phyloP scores from a whole-genome alignment of 2,888 invertebrate species.

The Eulithis testata region DNA sequence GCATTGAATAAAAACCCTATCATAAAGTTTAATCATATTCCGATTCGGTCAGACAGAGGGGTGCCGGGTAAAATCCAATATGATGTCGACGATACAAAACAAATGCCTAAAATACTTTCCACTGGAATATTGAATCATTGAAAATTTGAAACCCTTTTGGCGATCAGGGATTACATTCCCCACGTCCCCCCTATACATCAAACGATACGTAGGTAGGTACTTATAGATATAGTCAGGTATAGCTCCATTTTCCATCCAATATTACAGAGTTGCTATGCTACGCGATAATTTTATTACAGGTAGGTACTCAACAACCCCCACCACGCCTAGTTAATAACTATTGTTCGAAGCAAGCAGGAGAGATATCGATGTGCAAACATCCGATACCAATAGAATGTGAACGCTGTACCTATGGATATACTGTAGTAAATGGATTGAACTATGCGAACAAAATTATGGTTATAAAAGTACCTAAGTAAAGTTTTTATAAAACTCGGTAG shows the following conservation, averaged over 20 bases:
- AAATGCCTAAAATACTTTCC: constrained; percentile 39
- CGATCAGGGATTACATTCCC: constrained; percentile 36
- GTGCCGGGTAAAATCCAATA: constrained; percentile 32
- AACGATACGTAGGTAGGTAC: constrained; percentile 10
- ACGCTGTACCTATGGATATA: not conserved
- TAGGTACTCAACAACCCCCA: constrained; percentile 14
- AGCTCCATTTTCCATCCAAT: constrained; percentile 27
- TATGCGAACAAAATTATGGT: not conserved
- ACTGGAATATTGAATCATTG: constrained; percentile 44
- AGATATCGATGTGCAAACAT: constrained; percentile 27
- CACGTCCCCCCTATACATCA: constrained; percentile 35
- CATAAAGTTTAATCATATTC: not conserved
- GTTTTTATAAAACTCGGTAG: no score
- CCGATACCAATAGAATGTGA: constrained; percentile 17
- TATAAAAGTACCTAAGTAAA: no score
- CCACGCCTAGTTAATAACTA: constrained; percentile 27
- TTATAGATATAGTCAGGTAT: constrained; percentile 21
- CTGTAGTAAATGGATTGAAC: constrained; percentile 1
- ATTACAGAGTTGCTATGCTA: constrained; percentile 31
- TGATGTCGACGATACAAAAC: constrained; percentile 35
- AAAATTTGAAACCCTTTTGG: constrained; percentile 38
- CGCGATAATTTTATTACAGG: constrained; percentile 33
- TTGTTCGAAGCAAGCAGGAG: constrained; percentile 26
- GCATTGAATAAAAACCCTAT: constrained; percentile 4
- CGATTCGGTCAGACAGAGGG: constrained; percentile 16